Percentiles rank a stretch among this genome's conserved stretches.
Conservation (phyloP, 1,140 invertebrate species). For the Matsumurasca onukii region DNA sequence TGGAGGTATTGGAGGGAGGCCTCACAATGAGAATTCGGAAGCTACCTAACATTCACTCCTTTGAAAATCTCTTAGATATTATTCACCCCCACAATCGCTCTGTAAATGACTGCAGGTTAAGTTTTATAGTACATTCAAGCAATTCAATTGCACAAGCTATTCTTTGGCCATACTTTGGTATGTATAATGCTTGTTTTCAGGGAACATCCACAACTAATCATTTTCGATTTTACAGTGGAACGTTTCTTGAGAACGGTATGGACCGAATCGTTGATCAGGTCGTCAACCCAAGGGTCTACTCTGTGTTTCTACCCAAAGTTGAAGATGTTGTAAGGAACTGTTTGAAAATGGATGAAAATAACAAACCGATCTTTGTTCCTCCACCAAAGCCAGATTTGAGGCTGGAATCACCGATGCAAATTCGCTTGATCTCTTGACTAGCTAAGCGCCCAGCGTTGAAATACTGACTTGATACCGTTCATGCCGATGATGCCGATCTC, state of each 20-base stretch:
- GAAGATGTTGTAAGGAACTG: constrained; percentile 88
- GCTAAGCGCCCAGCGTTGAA: not conserved
- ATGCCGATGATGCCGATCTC: too few species aligned
- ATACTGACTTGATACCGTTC: not conserved
- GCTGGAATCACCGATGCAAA: not conserved
- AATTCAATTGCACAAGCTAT: too few species aligned
- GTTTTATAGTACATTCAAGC: too few species aligned
- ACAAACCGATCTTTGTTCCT: constrained; percentile 35
- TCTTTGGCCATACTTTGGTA: too few species aligned
- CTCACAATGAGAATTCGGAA: too few species aligned
- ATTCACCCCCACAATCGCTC: too few species aligned
- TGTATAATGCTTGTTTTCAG: too few species aligned
- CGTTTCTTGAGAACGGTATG: constrained; percentile 72
- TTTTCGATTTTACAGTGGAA: constrained; percentile 75
- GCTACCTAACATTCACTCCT: too few species aligned
- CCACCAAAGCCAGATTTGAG: constrained; percentile 3
- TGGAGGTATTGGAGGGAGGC: too few species aligned
- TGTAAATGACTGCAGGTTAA: too few species aligned
- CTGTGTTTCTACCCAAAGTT: constrained; percentile 84
- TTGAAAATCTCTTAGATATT: too few species aligned
- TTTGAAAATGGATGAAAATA: constrained; percentile 64
- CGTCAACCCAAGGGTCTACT: constrained; percentile 87
- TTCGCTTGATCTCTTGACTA: not conserved
- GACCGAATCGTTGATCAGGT: constrained; percentile 95
- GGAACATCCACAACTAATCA: too few species aligned